phyloP scores from a whole-genome alignment of 2,888 invertebrate genomes.

The Lasioglossum vierecki region DNA sequence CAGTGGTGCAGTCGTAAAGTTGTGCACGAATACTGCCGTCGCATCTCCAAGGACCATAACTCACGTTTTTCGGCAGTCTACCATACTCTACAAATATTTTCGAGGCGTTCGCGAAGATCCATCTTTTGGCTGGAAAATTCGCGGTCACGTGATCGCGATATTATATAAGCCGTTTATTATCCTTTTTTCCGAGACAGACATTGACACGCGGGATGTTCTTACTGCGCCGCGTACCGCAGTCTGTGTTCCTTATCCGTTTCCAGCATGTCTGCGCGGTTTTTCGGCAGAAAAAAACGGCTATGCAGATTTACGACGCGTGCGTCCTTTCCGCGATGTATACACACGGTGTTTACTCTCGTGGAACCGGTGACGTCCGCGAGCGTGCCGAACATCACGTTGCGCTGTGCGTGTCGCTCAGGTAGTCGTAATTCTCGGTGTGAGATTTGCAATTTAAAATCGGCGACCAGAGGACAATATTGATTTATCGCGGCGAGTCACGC shows the following conservation, averaged over 20 bases:
- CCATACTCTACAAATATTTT: constrained; percentile 1
- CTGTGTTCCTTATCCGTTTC: constrained; percentile 1
- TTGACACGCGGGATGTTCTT: neutral
- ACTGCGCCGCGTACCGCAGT: neutral
- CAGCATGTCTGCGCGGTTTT: neutral
- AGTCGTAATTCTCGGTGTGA: constrained; percentile 6
- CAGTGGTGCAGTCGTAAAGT: neutral
- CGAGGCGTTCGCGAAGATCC: neutral
- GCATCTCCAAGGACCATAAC: neutral
- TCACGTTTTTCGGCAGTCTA: neutral
- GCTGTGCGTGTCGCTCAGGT: neutral
- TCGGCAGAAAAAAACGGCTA: neutral
- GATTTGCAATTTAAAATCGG: constrained; percentile 35
- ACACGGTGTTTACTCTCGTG: neutral
- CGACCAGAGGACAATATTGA: constrained; percentile 18
- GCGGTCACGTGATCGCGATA: neutral
- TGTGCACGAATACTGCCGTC: neutral
- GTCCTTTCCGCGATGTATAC: neutral
- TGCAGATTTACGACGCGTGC: constrained; percentile 1
- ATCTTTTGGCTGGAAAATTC: neutral
- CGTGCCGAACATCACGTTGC: constrained; percentile 13
- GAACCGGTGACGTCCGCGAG: neutral
- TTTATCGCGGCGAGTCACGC: constrained; percentile 18
- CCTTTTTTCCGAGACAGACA: neutral
- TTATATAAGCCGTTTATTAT: neutral